Conservation (phyloP, 2,113 vertebrate species). For the Halcyon malimbica region DNA sequence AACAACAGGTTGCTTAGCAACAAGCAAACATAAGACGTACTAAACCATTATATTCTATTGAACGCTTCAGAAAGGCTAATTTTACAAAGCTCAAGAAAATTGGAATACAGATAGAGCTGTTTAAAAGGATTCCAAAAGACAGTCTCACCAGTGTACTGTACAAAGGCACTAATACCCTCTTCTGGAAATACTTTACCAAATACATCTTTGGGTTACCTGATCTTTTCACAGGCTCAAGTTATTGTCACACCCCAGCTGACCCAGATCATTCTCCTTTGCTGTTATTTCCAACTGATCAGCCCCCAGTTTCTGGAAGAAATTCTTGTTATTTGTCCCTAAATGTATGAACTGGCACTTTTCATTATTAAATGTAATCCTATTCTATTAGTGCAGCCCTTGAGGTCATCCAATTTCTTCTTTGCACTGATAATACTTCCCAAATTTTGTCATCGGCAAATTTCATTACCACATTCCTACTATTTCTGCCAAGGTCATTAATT, state of each 20-base stretch:
- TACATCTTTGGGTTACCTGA: background rate
- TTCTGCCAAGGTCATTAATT: constrained; percentile 41
- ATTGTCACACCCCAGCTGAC: background rate
- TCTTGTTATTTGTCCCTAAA: background rate
- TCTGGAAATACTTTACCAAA: background rate
- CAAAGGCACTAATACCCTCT: background rate
- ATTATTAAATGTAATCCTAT: constrained; percentile 10
- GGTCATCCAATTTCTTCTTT: constrained; percentile 21
- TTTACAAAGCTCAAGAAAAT: background rate
- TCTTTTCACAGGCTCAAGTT: background rate
- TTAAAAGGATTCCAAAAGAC: background rate
- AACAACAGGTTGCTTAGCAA: background rate
- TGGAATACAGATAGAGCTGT: background rate
- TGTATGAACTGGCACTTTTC: background rate
- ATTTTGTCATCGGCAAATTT: constrained; percentile 18
- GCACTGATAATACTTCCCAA: constrained; percentile 11
- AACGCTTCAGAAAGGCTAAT: background rate
- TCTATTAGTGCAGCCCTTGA: constrained; percentile 5
- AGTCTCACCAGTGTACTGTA: background rate
- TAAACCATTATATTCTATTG: background rate
- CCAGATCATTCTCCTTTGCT: background rate
- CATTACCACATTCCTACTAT: background rate
- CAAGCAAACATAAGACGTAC: background rate
- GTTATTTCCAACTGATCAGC: background rate
- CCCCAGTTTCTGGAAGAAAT: background rate